Evolutionary conservation across 2,888 invertebrate species (phyloP), one percentile per base, ranked within the genome.

Genomic region (Biston betularia): DNA sequence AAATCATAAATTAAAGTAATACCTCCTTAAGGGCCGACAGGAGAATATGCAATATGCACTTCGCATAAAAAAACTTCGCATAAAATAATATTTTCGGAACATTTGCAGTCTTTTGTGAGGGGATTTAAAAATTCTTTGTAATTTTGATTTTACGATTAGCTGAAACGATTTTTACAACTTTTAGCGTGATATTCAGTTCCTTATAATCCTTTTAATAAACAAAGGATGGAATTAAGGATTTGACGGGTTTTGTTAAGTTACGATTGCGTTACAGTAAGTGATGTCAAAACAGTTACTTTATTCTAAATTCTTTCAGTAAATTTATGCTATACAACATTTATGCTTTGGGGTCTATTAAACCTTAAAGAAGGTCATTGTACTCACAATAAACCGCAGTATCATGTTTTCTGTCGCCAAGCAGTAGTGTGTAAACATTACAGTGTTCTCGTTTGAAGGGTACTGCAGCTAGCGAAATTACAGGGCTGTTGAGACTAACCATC

Each of bases 1-100:
- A 84, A 84, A 83, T 78, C 85, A 83, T 90, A 89, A 90, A 90
- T 89, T 87, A 86, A 76, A 70, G 80, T 87, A 89, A 89, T 85
- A 82, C 84, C 81, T 79, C 75, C 79, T 79, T 80, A 84, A 74
- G n/a, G 79, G 78, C 79, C 80, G 87, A 89, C 88, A 83, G 86
- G 68, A 84, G 85, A 90, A 88, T 89, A 86, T 80, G 85, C 85
- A 86, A 84, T 84, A 85, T 86, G 85, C 86, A 84, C 80, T 76
- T 84, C 79, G 77, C 74, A 71, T 58, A 49, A 58, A 58, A n/a
- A 55, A 56, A 57, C 12, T 24, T 40, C 15, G 10, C 57, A 58
- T 58, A 48, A 58, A 86, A 81, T 83, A 81, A 82, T 80, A 81
- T 89, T 89, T 89, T 85, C 78, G 85, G 88, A 83, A 75, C 78